phyloP scores from a whole-genome alignment of 2,888 invertebrate species.

The Osmoderma eremita region DNA sequence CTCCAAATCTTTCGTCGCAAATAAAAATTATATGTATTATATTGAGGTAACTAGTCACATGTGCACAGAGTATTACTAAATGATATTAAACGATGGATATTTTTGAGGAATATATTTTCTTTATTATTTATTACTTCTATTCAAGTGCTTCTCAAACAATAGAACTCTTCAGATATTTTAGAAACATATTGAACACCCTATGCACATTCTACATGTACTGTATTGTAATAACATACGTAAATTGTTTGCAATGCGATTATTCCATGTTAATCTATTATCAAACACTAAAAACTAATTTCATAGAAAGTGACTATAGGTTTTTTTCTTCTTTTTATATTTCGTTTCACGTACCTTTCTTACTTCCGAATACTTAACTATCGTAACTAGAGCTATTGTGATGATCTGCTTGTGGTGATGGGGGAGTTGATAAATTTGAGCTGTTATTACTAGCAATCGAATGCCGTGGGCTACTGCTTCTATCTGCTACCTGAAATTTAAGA shows the following conservation, averaged over 20 bases:
- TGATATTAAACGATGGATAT: conserved; percentile 13
- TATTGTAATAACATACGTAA: conserved; percentile 34
- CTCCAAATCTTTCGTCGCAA: conserved; percentile 23
- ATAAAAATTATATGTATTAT: conserved; percentile 39
- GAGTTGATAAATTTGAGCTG: conserved; percentile 78
- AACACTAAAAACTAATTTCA: conserved; percentile 33
- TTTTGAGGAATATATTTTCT: conserved; percentile 5
- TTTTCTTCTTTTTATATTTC: conserved; percentile 3
- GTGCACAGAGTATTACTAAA: conserved; percentile 29
- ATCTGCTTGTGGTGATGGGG: conserved; percentile 75
- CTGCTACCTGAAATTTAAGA: conserved; percentile 56
- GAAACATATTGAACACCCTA: conserved; percentile 26
- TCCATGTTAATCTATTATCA: conserved; percentile 37
- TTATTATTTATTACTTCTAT: no score
- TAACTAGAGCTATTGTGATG: conserved; percentile 74
- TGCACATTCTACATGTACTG: conserved; percentile 34
- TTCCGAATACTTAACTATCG: conserved; percentile 66
- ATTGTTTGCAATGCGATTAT: conserved; percentile 34
- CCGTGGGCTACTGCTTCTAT: conserved; percentile 71
- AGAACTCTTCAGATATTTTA: background rate
- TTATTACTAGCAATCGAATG: conserved; percentile 80
- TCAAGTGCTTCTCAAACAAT: background rate
- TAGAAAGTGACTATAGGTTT: conserved; percentile 34
- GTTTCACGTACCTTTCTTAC: conserved; percentile 17
- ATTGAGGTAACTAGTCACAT: conserved; percentile 44